Percentiles rank a stretch among this genome's conserved stretches.
These are phyloP conservation scores for Actinopyga echinites DNA, from an alignment of 53 echinoderm and acorn worm genomes.

Conservation along the genomic window DNA sequence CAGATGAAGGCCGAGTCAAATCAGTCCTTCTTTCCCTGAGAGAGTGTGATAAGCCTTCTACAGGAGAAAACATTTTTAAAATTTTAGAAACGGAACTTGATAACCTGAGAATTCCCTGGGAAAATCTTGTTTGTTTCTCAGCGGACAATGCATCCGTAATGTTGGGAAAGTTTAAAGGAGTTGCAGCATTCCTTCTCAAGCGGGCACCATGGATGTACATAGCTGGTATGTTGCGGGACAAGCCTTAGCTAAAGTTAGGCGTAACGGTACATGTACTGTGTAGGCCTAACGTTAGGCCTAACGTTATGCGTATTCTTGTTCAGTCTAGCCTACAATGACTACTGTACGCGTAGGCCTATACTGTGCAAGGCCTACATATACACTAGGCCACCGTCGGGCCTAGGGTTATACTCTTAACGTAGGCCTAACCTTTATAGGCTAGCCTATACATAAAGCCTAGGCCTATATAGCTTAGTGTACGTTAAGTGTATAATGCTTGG, in stretches of 20 bases:
- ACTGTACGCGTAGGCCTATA: too few relatives aligned
- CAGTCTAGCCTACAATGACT: too few relatives aligned
- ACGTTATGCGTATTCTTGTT: too few relatives aligned
- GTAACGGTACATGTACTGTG: neutral
- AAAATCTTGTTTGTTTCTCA: slow-evolving; percentile 47
- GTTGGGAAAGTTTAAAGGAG: slow-evolving; percentile 47
- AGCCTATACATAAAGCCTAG: too few relatives aligned
- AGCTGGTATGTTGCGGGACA: neutral
- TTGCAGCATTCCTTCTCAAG: slow-evolving; percentile 34
- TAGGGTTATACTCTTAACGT: too few relatives aligned
- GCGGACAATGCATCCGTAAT: slow-evolving; percentile 56
- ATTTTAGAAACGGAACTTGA: slow-evolving; percentile 41
- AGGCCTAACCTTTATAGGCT: too few relatives aligned
- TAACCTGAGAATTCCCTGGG: slow-evolving; percentile 43
- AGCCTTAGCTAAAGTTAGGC: too few relatives aligned
- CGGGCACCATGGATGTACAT: slow-evolving; percentile 16
- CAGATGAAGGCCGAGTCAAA: slow-evolving; percentile 8
- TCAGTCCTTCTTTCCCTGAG: slow-evolving; percentile 16
- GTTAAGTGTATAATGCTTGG: too few relatives aligned
- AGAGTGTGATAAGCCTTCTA: slow-evolving; percentile 32
- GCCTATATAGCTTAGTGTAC: too few relatives aligned
- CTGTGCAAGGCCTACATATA: too few relatives aligned
- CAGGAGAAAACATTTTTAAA: slow-evolving; percentile 25
- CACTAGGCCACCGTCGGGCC: too few relatives aligned
- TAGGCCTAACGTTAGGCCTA: too few relatives aligned